A percentile compares a stretch with the other conserved stretches of the same genome.
phyloP scores from a whole-genome alignment of 2,797 vertebrate species.

The Alosa sapidissima region DNA sequence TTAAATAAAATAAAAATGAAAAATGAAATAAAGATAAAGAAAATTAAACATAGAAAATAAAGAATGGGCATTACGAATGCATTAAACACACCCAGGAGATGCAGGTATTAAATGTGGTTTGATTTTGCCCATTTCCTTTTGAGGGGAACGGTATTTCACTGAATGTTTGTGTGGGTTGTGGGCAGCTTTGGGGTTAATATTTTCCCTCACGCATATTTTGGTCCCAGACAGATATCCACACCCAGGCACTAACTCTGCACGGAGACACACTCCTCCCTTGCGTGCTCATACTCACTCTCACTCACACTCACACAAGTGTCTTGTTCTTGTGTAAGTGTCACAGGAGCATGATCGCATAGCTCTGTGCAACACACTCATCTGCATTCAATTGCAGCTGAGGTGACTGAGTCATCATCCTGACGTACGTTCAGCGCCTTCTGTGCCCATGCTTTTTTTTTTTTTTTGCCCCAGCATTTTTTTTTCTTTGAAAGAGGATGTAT shows the following conservation, averaged over 20 bases:
- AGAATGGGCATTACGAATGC: too few species aligned
- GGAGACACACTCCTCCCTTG: conserved; percentile 9
- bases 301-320: not conserved
- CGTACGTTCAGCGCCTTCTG: not conserved
- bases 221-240: not conserved
- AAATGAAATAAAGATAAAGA: not conserved
- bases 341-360: conserved; percentile 22
- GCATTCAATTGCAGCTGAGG: conserved; percentile 17
- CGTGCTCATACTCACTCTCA: not conserved
- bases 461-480: not conserved
- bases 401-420: conserved; percentile 1
- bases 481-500: not conserved
- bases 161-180: not conserved
- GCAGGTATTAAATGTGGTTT: too few species aligned
- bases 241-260: conserved; percentile 5
- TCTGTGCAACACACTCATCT: conserved; percentile 23
- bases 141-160: not conserved
- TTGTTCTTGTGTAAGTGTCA: conserved; percentile 23
- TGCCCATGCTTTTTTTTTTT: not conserved
- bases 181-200: not conserved
- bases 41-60: not conserved
- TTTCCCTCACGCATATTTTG: not conserved
- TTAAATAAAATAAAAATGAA: not conserved
- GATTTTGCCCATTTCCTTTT: not conserved
- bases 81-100: too few species aligned